phyloP scores from a whole-genome alignment of 2,113 vertebrate genomes.

The Dolichotis patagonum region DNA sequence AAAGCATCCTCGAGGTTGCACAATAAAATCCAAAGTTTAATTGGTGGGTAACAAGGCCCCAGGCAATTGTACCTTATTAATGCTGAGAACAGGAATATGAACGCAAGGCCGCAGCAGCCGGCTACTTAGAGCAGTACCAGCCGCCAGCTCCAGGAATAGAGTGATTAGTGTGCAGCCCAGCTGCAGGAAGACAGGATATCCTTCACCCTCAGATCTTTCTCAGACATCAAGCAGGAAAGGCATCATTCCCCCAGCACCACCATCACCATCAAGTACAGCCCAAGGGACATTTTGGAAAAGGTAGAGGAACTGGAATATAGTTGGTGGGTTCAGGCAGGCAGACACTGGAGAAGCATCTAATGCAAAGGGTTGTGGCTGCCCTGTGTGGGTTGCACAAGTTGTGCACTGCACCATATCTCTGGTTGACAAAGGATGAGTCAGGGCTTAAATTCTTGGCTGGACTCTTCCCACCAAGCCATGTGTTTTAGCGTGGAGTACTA shows the following conservation, averaged over 20 bases:
- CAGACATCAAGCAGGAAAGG: not conserved
- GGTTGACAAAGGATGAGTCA: not conserved
- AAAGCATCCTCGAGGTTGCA: constrained; percentile 80
- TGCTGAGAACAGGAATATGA: constrained; percentile 74
- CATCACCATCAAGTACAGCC: not conserved
- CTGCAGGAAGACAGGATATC: not conserved
- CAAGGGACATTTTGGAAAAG: not conserved
- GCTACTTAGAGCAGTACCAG: not conserved
- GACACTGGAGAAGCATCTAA: no score
- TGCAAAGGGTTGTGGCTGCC: not conserved
- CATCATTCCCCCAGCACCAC: no score
- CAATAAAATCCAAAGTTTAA: constrained; percentile 85
- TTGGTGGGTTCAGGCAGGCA: not conserved
- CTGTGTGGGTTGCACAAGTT: not conserved
- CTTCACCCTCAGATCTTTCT: not conserved
- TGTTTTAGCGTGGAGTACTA: not conserved
- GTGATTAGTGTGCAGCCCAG: not conserved
- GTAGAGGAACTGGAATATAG: not conserved
- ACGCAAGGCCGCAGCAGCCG: not conserved
- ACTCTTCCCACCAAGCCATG: not conserved
- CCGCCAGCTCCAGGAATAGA: not conserved
- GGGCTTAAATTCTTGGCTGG: not conserved
- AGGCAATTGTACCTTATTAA: constrained; percentile 77
- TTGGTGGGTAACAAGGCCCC: constrained; percentile 82
- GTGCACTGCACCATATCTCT: not conserved